Conservation (phyloP, 2,888 invertebrate species). For the Blastobasis adustella region DNA sequence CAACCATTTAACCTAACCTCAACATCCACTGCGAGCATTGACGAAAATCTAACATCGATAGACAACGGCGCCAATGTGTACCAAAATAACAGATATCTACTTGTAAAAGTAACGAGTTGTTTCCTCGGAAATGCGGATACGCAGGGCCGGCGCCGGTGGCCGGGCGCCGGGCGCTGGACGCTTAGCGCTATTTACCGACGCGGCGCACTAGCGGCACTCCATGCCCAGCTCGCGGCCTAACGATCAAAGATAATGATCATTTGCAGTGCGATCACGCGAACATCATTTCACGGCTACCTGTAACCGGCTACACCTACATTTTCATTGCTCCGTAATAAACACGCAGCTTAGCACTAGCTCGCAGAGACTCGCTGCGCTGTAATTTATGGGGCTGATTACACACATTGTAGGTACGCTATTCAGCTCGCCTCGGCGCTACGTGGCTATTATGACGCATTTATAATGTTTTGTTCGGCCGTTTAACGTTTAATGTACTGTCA, state of each 20-base stretch:
- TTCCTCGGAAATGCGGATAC: no score
- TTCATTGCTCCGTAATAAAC: slow-evolving; percentile 14
- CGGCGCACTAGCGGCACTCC: no score
- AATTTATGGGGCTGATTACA: slow-evolving; percentile 4
- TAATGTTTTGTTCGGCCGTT: neutral
- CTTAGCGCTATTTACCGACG: no score
- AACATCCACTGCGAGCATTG: no score
- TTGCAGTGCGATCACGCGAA: slow-evolving; percentile 19
- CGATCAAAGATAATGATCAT: slow-evolving; percentile 9
- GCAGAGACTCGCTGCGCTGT: neutral
- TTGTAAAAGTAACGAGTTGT: no score
- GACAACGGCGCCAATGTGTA: no score
- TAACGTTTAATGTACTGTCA: neutral
- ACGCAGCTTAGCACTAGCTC: slow-evolving; percentile 13
- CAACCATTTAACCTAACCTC: no score
- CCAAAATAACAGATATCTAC: no score
- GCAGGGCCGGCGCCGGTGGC: no score
- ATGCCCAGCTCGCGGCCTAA: slow-evolving; percentile 1
- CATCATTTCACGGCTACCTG: slow-evolving; percentile 15
- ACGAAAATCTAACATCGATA: no score
- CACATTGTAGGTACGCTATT: neutral
- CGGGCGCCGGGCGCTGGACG: no score
- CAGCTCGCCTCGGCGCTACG: neutral
- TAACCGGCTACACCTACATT: slow-evolving; percentile 1
- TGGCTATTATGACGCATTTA: neutral